Evolutionary conservation across 2,888 invertebrate species (phyloP), one percentile per base, ranked within the genome.

Genomic region (Anarsia innoxiella): DNA sequence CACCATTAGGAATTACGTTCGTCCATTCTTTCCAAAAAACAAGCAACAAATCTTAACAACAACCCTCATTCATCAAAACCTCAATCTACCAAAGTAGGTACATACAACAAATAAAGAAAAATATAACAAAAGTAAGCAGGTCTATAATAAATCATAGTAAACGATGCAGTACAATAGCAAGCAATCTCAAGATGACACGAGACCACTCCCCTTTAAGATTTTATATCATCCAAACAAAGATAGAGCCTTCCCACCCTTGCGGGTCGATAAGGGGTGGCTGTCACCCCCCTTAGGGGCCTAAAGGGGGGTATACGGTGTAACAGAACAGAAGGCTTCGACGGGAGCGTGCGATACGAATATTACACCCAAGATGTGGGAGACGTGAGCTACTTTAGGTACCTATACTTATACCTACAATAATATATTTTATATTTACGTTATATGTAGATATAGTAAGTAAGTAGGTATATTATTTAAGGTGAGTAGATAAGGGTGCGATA

Each of bases 211-310:
- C 58, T 68, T 59, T 53, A 73, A 75, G 77, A 76, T 75, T 77
- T 74, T 74, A 70, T 77, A 73, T 76, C 68, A 74, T 68, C 67
- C 76, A 78, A 80, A 79, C 78, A 78, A 78, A 75, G 76, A 74
- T 64, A 63, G 51, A 45, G 47, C 40, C 37, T 11, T 14, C 12
- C 5, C 27, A 25, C 44, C 47, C 46, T 50, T 56, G 51, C 42
- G 36, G 56, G 64, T 66, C 55, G 67, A 64, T 56, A 60, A 45
- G 43, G 51, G 49, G 31, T 44, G 33, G 41, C 27, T 14, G 31
- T n/a, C n/a, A 26, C 31, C 42, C 47, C 31, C 35, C 25, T 25
- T 19, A 9, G 30, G 29, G n/a, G n/a, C 19, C 19, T 8, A 3
- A 5, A 19, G 8, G 19, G 19, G 19, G 3, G 19, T 3, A 5